Percentiles rank a stretch among this genome's conserved stretches.
phyloP scores from a whole-genome alignment of 2,888 invertebrate genomes.

The Chrysolina americana region DNA sequence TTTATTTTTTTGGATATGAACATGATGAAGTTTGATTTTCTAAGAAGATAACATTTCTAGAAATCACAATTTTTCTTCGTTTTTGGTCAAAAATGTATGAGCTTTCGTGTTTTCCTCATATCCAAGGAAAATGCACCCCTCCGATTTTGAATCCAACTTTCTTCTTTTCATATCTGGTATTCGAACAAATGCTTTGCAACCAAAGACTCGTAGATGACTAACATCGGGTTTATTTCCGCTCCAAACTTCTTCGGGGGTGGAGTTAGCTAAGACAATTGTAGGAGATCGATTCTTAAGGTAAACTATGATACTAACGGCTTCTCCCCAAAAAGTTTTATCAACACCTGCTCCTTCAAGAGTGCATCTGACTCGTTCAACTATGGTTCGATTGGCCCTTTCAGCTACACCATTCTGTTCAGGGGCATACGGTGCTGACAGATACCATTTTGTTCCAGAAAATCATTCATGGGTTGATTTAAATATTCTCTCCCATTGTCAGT shows the following conservation, averaged over 20 bases:
- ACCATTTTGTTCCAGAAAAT: too few species aligned
- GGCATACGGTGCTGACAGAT: too few species aligned
- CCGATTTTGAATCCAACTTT: constrained; percentile 25
- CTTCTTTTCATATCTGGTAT: constrained; percentile 24
- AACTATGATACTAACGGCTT: constrained; percentile 28
- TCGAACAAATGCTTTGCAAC: constrained; percentile 14
- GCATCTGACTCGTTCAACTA: background rate
- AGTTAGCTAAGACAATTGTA: constrained; percentile 4
- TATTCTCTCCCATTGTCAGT: too few species aligned
- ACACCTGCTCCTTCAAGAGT: constrained; percentile 23
- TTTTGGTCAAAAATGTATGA: constrained; percentile 19
- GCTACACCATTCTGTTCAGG: background rate
- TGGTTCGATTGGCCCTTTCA: background rate
- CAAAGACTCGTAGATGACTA: constrained; percentile 12
- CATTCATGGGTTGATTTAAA: too few species aligned
- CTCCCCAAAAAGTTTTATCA: constrained; percentile 20
- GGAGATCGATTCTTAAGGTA: constrained; percentile 29
- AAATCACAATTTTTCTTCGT: constrained; percentile 17
- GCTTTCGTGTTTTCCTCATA: constrained; percentile 19
- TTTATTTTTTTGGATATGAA: background rate
- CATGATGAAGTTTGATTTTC: constrained; percentile 1
- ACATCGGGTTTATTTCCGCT: constrained; percentile 25
- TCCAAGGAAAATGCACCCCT: constrained; percentile 21
- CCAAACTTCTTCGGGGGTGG: constrained; percentile 31
- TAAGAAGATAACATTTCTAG: constrained; percentile 14